These are phyloP conservation scores for Capricornis sumatraensis DNA, from an alignment of 2,113 vertebrate species.

Conservation along the genomic window DNA sequence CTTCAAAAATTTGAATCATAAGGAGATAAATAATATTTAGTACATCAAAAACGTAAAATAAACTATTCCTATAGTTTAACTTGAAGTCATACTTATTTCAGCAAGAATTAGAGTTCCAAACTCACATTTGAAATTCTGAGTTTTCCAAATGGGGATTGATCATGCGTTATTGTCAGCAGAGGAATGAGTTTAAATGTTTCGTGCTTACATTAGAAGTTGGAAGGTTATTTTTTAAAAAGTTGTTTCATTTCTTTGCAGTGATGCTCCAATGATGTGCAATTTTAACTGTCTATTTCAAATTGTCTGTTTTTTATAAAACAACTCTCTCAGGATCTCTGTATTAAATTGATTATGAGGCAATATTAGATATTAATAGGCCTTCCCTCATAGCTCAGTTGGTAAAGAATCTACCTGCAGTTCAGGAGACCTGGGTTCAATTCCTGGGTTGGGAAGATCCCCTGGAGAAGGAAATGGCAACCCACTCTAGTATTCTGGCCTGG, in stretches of 20 bases:
- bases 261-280: not conserved
- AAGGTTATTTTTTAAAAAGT: not conserved
- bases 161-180: accelerated
- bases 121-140: not conserved
- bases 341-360: not conserved
- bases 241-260: not conserved
- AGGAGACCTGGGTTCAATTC: not conserved
- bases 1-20: not conserved
- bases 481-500: not conserved
- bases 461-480: not conserved
- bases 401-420: not conserved
- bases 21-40: not conserved
- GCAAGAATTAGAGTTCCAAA: not conserved
- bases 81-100: not conserved
- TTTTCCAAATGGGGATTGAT: not conserved
- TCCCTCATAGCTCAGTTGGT: not conserved
- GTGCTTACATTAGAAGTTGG: not conserved
- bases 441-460: not conserved
- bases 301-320: not conserved
- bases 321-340: not conserved
- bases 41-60: not conserved
- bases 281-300: not conserved
- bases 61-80: not conserved
- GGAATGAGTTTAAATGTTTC: not conserved
- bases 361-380: not conserved